These are phyloP conservation scores for Drosophila anomalata DNA, from an alignment of 2,888 invertebrate genomes.

Conservation along the genomic window DNA sequence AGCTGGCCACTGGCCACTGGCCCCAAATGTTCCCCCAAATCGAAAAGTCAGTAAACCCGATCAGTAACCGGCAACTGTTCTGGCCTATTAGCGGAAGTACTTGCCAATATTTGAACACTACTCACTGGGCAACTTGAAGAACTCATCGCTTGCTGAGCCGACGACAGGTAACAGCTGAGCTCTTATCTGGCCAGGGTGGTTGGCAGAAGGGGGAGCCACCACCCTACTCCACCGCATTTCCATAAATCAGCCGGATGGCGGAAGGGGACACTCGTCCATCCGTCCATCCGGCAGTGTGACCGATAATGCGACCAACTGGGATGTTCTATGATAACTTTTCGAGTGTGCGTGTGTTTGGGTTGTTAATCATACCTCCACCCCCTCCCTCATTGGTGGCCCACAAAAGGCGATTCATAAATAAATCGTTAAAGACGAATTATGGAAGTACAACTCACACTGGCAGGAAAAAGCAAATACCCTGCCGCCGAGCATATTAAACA, in stretches of 20 bases:
- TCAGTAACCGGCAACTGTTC: conserved; percentile 24
- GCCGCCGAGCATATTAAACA: conserved; percentile 79
- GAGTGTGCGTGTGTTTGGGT: conserved; percentile 49
- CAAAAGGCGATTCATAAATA: conserved; percentile 68
- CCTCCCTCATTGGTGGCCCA: conserved; percentile 15
- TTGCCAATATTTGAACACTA: conserved; percentile 34
- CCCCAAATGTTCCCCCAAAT: neutral
- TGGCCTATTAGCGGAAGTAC: conserved; percentile 15
- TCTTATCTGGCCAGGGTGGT: conserved; percentile 31
- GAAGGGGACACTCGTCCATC: conserved; percentile 7
- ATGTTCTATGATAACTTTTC: conserved; percentile 46
- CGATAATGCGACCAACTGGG: conserved; percentile 63
- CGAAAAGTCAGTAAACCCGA: conserved; percentile 2
- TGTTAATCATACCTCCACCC: conserved; percentile 58
- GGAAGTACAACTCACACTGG: conserved; percentile 46
- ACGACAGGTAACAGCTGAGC: conserved; percentile 9
- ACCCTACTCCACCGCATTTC: conserved; percentile 33
- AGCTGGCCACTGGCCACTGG: neutral
- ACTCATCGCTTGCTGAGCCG: conserved; percentile 6
- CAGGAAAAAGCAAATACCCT: conserved; percentile 34
- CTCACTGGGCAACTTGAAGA: conserved; percentile 14
- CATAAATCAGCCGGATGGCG: conserved; percentile 30
- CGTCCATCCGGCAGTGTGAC: conserved; percentile 58
- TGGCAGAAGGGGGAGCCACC: conserved; percentile 1
- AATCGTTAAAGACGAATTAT: conserved; percentile 69